These are phyloP conservation scores for Bursaphelenchus okinawaensis DNA, from an alignment of 2,888 invertebrate genomes.

Conservation along the genomic window DNA sequence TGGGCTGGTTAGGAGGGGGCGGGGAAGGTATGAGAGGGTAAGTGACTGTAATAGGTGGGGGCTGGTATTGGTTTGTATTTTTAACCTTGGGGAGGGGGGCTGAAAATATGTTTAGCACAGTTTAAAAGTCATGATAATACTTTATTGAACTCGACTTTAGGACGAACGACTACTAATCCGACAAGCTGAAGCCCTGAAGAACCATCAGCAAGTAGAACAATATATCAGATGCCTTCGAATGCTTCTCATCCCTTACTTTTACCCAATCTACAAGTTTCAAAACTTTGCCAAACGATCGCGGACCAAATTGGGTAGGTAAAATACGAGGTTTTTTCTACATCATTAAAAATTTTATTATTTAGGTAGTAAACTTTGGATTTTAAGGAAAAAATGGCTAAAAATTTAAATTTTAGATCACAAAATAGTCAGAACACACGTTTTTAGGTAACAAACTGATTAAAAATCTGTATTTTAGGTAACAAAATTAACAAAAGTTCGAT, in stretches of 20 bases:
- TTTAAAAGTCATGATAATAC: too few species aligned
- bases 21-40: too few species aligned
- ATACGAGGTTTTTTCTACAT: not conserved
- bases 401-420: too few species aligned
- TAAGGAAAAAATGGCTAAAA: too few species aligned
- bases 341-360: too few species aligned
- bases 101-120: not conserved
- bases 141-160: slow-evolving; percentile 16
- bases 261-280: slow-evolving; percentile 26
- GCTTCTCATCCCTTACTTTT: slow-evolving; percentile 53
- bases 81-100: not conserved
- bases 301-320: not conserved
- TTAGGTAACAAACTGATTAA: too few species aligned
- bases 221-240: slow-evolving; percentile 43
- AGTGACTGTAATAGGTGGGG: too few species aligned
- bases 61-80: not conserved
- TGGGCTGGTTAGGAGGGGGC: not conserved
- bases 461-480: too few species aligned
- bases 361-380: too few species aligned
- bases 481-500: too few species aligned
- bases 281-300: slow-evolving; percentile 9
- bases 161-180: slow-evolving; percentile 51
- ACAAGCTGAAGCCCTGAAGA: slow-evolving; percentile 49
- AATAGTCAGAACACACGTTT: too few species aligned
- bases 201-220: slow-evolving; percentile 34